phyloP scores from a whole-genome alignment of 2,797 vertebrate genomes.

The Choloepus didactylus region DNA sequence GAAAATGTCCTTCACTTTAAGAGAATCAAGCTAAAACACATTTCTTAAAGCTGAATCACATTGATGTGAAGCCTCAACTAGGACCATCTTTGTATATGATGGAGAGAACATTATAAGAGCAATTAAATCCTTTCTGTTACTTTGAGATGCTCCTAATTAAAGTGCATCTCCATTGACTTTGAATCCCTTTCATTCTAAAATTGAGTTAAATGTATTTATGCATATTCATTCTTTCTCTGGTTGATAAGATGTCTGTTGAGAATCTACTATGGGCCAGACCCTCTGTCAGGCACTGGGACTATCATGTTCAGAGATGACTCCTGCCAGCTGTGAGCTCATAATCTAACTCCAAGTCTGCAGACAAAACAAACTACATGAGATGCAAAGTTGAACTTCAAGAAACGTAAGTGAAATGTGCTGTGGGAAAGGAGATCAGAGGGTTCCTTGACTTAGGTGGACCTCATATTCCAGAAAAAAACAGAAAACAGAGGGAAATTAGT shows the following conservation, averaged over 20 bases:
- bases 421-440: neutral
- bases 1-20: neutral
- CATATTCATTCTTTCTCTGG: neutral
- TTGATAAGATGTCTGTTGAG: neutral
- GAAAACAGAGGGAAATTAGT: too few relatives aligned
- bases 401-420: neutral
- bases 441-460: neutral
- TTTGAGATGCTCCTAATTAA: neutral
- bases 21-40: neutral
- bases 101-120: neutral
- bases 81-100: neutral
- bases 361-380: neutral
- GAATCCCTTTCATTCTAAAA: neutral
- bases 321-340: neutral
- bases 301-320: neutral
- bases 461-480: neutral
- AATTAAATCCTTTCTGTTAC: neutral
- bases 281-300: neutral
- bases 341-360: neutral
- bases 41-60: neutral
- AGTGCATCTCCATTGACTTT: neutral
- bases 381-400: neutral
- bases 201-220: neutral
- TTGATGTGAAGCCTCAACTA: neutral
- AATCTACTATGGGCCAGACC: neutral